These are phyloP conservation scores for Drosophila kokeensis DNA, from an alignment of 2,888 invertebrate species.

Conservation along the genomic window DNA sequence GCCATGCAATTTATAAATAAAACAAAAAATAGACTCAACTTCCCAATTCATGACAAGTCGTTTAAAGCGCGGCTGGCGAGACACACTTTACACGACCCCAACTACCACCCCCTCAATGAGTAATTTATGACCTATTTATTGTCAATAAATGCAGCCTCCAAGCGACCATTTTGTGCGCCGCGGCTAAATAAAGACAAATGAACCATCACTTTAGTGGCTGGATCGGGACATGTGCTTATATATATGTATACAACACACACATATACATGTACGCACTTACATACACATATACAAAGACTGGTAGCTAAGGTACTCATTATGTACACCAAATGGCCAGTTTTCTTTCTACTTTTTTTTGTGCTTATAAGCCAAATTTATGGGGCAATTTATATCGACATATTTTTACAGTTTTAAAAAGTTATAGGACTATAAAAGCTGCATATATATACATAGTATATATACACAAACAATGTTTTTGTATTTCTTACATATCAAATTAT, in stretches of 20 bases:
- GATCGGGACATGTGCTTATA: conserved; percentile 36
- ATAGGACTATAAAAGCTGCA: conserved; percentile 18
- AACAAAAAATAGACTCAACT: conserved; percentile 2
- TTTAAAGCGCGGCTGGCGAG: conserved; percentile 28
- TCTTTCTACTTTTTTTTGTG: conserved; percentile 10
- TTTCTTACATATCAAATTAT: background rate
- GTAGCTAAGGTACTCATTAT: conserved; percentile 51
- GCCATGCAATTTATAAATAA: conserved; percentile 1
- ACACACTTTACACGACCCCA: background rate
- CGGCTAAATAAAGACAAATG: conserved; percentile 77
- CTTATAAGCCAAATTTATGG: conserved; percentile 50
- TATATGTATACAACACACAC: conserved; percentile 8
- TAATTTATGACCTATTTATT: conserved; percentile 78
- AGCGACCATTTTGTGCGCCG: conserved; percentile 73
- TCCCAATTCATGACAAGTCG: background rate
- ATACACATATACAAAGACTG: conserved; percentile 17
- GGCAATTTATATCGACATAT: conserved; percentile 43
- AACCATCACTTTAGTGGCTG: conserved; percentile 68
- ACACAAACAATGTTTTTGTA: background rate
- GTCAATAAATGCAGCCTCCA: conserved; percentile 78
- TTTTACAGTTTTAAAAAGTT: conserved; percentile 34
- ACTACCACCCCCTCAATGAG: conserved; percentile 13
- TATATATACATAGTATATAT: background rate
- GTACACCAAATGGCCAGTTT: conserved; percentile 48
- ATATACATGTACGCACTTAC: conserved; percentile 2